Percentiles rank a stretch among this genome's conserved stretches.
Evolutionary conservation across 2,113 vertebrate genomes (phyloP).

Genomic region (Rhynchomys soricoides): DNA sequence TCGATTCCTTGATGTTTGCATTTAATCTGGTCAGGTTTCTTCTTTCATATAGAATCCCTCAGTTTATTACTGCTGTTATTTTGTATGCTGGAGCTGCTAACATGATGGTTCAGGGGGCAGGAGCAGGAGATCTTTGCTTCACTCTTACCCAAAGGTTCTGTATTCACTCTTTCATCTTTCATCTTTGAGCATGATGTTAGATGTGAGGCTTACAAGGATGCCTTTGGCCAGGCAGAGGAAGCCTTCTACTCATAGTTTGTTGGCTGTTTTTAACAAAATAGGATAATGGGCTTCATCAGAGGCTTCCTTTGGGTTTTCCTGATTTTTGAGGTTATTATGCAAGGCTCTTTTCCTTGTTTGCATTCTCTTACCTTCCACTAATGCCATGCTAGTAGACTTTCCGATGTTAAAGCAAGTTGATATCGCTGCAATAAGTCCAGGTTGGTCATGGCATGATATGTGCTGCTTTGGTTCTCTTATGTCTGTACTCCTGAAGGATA

Average conservation of each 20-base stretch:
- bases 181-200: background rate
- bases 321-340: background rate
- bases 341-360: background rate
- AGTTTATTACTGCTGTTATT: background rate
- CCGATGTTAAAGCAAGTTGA: background rate
- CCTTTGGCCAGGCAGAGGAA: background rate
- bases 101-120: background rate
- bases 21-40: background rate
- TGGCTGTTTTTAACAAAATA: background rate
- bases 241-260: background rate
- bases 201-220: background rate
- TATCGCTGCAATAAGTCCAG: background rate
- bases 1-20: background rate
- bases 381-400: background rate
- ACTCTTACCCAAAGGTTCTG: background rate
- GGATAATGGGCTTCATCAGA: background rate
- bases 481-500: background rate
- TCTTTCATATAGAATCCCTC: background rate
- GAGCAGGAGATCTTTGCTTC: background rate
- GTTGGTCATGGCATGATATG: background rate
- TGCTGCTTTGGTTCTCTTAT: background rate
- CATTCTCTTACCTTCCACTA: background rate
- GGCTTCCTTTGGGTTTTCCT: background rate
- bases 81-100: background rate
- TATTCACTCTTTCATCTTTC: background rate